phyloP scores from a whole-genome alignment of 1,140 invertebrate genomes.

The Vollenhovia emeryi region DNA sequence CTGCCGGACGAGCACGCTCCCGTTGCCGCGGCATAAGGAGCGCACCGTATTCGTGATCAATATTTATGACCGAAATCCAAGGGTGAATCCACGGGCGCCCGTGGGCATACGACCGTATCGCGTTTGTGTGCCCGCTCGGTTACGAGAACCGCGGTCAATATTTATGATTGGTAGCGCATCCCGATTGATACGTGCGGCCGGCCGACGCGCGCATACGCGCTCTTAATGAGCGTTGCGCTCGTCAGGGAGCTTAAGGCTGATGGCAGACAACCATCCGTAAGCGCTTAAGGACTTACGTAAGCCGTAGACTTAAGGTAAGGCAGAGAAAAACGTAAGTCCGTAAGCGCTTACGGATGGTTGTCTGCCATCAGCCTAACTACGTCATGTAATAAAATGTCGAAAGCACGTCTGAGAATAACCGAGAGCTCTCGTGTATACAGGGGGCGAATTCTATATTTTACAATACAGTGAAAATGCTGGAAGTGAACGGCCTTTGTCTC shows the following conservation, averaged over 20 bases:
- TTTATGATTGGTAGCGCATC: slow-evolving; percentile 68
- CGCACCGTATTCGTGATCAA: slow-evolving; percentile 64
- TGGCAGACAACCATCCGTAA: no score
- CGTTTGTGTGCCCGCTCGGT: slow-evolving; percentile 52
- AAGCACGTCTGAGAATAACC: background rate
- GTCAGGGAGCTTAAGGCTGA: background rate
- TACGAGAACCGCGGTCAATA: slow-evolving; percentile 70
- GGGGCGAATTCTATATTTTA: no score
- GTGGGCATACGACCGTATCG: slow-evolving; percentile 27
- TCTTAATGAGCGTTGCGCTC: slow-evolving; percentile 6
- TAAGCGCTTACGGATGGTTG: no score
- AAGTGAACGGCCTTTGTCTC: no score
- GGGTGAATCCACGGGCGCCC: slow-evolving; percentile 64
- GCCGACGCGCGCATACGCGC: background rate
- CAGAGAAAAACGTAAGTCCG: no score
- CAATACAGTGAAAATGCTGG: no score
- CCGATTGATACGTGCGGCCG: background rate
- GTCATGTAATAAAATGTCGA: background rate
- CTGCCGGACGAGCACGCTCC: slow-evolving; percentile 22
- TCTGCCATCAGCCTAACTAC: no score
- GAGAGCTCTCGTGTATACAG: background rate
- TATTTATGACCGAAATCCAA: slow-evolving; percentile 74
- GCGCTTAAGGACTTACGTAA: no score
- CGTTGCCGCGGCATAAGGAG: slow-evolving; percentile 56
- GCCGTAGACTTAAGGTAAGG: no score